Base-by-base conservation (phyloP, 53 echinoderm and acorn worm genomes). In the Echinometra lucunter region DNA sequence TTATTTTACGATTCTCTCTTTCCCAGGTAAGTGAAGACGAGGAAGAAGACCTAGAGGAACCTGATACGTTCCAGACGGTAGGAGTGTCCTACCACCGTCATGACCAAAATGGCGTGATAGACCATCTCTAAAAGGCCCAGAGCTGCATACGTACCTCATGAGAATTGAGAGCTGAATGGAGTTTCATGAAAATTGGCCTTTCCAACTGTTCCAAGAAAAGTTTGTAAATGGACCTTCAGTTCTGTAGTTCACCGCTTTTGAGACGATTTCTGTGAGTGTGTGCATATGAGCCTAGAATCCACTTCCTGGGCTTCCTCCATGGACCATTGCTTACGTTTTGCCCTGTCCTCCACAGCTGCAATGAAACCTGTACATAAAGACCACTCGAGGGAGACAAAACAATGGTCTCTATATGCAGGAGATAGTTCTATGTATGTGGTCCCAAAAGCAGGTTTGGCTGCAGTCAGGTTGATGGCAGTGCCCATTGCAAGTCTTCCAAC, bases 21-120 rank as follows among this genome's bases (percentile, higher is more conserved):
- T 81, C 42, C 12, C 58, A 94, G 94, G 94, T 94, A 47, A 94
- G 83, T 55, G 98, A 98, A 30, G 91, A 89, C 8, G 97, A 98
- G 12, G 95, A 96, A 44, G 97, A 97, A 17, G 95, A 95, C 53
- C 58, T 92, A 23, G 92, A 95, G n/a, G 94, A 94, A 58, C 58
- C 85, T 13, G 94, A 94, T 30, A 82, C 82, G 0, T 83, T 94
- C 66, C 94, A 94, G 85, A 94, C 94, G 16, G 85, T 74, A 0
- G 94, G 94, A 32, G 28, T 82, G 2, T 23, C 23, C 6, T 78
- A 74, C 6, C n/a, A n/a, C n/a, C 94, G 45, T 18, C 56, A 42
- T 42, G 94, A 60, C 66, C 34, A 42, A 27, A 94, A 94, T 19
- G 94, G 94, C 16, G 60, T 94, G 58, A 66, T 94, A 58, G 94